Evolutionary conservation across 2,888 invertebrate species (phyloP).

Genomic region (Gasteruption jaculator): DNA sequence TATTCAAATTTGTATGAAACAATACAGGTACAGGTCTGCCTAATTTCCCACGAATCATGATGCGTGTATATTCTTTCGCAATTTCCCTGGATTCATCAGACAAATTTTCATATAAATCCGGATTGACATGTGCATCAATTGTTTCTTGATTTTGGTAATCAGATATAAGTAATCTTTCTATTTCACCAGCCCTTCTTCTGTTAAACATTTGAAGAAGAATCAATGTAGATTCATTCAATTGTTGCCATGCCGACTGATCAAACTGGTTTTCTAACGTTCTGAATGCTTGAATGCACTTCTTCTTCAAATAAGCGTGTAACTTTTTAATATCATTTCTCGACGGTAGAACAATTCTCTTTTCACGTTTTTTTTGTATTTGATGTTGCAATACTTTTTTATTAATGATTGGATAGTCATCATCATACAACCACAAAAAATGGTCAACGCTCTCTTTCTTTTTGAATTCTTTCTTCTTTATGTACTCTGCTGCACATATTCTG

Average conservation of each 20-base stretch:
- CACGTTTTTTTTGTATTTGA: slow-evolving; percentile 1
- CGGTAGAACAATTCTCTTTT: slow-evolving; percentile 11
- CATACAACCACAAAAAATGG: slow-evolving; percentile 4
- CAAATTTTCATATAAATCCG: slow-evolving; percentile 10
- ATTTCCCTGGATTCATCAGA: slow-evolving; percentile 9
- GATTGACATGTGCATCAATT: slow-evolving; percentile 12
- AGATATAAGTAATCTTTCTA: slow-evolving; percentile 14
- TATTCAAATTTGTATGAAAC: slow-evolving; percentile 13
- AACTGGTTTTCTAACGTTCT: slow-evolving; percentile 6
- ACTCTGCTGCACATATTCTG: slow-evolving; percentile 6
- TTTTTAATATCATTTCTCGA: slow-evolving; percentile 9
- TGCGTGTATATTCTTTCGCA: slow-evolving; percentile 12
- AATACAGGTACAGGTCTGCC: slow-evolving; percentile 20
- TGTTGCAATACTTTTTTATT: slow-evolving; percentile 10
- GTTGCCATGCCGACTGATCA: slow-evolving; percentile 6
- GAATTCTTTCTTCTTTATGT: slow-evolving; percentile 8
- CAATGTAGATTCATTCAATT: slow-evolving; percentile 10
- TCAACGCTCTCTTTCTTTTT: no score
- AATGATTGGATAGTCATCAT: slow-evolving; percentile 6
- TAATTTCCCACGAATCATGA: slow-evolving; percentile 19
- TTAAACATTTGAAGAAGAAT: slow-evolving; percentile 18
- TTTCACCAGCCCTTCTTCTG: slow-evolving; percentile 18
- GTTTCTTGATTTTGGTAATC: slow-evolving; percentile 11
- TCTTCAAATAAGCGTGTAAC: slow-evolving; percentile 8
- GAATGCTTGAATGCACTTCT: slow-evolving; percentile 1